Conservation (phyloP, 2,888 invertebrate genomes). For the Lypha dubia region DNA sequence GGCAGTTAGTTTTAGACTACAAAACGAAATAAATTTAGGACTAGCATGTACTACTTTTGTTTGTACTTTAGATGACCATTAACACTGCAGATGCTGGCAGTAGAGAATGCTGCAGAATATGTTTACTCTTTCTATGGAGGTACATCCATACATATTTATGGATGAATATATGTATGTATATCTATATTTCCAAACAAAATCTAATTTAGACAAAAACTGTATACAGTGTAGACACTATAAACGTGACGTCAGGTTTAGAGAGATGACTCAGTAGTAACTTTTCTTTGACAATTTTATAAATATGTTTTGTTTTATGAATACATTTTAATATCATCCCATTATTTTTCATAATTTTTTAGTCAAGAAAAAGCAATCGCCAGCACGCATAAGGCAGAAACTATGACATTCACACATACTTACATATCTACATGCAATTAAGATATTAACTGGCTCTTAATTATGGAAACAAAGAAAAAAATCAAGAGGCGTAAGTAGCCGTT, state of each 20-base stretch:
- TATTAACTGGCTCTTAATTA: slow-evolving; percentile 32
- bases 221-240: no score
- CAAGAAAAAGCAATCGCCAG: neutral
- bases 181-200: neutral
- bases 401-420: neutral
- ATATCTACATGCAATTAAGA: no score
- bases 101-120: neutral
- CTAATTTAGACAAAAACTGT: neutral
- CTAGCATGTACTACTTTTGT: no score
- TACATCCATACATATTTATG: neutral
- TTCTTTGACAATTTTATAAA: neutral
- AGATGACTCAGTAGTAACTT: slow-evolving; percentile 60
- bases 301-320: neutral
- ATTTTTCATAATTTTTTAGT: neutral
- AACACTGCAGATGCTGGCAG: neutral
- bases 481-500: slow-evolving; percentile 43
- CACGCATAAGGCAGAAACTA: neutral
- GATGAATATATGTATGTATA: slow-evolving; percentile 4
- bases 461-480: neutral
- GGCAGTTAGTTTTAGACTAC: no score
- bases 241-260: slow-evolving; percentile 61
- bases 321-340: neutral
- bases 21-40: no score
- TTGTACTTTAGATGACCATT: no score
- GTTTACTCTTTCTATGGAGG: neutral